A percentile compares a stretch with the other conserved stretches of the same genome.
Evolutionary conservation across 2,113 vertebrate genomes (phyloP).

Genomic region (Protobothrops mucrosquamatus): DNA sequence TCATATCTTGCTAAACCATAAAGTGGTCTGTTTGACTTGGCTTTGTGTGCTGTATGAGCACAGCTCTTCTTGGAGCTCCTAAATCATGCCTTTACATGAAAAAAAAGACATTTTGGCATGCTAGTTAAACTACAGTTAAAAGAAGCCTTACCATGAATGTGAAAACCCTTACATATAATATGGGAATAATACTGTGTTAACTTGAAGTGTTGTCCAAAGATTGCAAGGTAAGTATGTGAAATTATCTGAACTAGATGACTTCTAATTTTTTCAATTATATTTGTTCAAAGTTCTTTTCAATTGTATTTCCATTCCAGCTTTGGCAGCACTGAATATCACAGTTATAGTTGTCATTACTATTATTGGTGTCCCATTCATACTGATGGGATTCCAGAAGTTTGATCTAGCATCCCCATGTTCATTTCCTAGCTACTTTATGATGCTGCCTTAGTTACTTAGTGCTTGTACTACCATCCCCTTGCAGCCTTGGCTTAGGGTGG

Average conservation of each 20-base stretch:
- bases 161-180: neutral
- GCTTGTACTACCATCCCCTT: neutral
- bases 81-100: neutral
- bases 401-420: neutral
- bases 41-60: neutral
- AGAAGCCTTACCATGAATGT: neutral
- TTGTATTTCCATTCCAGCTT: neutral
- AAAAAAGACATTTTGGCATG: neutral
- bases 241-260: neutral
- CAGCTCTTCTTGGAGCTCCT: neutral
- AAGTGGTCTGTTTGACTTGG: neutral
- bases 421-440: neutral
- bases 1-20: neutral
- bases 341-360: neutral
- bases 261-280: neutral
- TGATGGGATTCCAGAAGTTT: neutral
- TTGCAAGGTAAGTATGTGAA: neutral
- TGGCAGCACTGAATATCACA: neutral
- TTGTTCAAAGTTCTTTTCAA: neutral
- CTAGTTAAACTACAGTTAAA: neutral
- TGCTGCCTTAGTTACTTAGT: neutral
- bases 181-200: neutral
- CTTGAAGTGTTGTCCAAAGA: neutral
- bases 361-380: neutral
- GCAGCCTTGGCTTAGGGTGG: neutral